Evolutionary conservation across 2,888 invertebrate genomes (phyloP).

Genomic region (Amphipyra berbera): DNA sequence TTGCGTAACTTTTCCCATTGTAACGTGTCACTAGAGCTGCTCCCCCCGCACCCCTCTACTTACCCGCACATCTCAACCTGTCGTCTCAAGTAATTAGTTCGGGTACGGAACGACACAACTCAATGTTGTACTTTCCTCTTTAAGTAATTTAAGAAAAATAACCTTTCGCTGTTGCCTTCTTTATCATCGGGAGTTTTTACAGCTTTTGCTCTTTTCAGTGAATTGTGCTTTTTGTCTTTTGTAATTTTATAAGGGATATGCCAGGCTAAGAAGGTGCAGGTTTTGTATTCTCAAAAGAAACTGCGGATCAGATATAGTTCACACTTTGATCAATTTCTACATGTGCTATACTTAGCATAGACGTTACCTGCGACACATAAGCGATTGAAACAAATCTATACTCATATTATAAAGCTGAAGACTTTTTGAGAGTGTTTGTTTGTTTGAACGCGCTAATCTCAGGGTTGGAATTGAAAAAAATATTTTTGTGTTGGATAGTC

Average conservation of each 20-base stretch:
- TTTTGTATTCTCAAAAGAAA: background rate
- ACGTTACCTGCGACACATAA: no score
- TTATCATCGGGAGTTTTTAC: slow-evolving; percentile 33
- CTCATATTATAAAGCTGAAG: no score
- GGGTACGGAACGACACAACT: slow-evolving; percentile 56
- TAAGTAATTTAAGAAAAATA: slow-evolving; percentile 67
- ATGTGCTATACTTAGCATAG: no score
- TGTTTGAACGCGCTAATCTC: no score
- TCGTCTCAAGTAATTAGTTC: slow-evolving; percentile 71
- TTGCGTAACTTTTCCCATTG: slow-evolving; percentile 82
- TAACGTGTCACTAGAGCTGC: slow-evolving; percentile 70
- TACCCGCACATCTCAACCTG: slow-evolving; percentile 48
- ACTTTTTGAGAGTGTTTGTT: no score
- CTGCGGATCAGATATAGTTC: background rate
- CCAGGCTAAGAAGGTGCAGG: background rate
- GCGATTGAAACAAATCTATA: no score
- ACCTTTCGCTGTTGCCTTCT: slow-evolving; percentile 39
- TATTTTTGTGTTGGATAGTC: no score
- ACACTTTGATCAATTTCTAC: no score
- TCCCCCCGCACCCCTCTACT: slow-evolving; percentile 19
- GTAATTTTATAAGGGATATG: background rate
- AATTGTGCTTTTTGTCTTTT: slow-evolving; percentile 6
- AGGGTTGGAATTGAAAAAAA: no score
- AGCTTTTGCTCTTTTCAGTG: slow-evolving; percentile 5
- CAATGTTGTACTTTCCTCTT: slow-evolving; percentile 63